Evolutionary conservation across 92 coral and sea anemone genomes (phyloP), one percentile per base, ranked within the genome.

Genomic region (Porites cylindrica): DNA sequence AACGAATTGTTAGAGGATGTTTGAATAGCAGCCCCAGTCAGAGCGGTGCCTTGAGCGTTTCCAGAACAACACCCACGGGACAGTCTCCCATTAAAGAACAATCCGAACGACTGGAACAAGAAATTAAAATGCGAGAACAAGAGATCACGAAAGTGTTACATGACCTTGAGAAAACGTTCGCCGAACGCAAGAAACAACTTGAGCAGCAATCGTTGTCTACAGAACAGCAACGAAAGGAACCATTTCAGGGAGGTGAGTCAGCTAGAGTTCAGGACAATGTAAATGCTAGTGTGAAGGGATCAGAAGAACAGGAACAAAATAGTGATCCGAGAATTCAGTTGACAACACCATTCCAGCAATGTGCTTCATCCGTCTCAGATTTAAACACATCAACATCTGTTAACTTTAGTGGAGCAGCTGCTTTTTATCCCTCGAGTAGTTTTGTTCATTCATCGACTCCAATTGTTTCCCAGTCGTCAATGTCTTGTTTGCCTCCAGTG

Each of bases 81-180:
- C 32, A 29, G 9, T 78, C 82, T 61, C 64, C 82, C 47, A 59
- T 38, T 50, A 67, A 81, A 20, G 14, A 67, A 12, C 85, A 68
- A 81, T 67, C 76, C 12, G 72, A 81, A 24, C 76, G 51, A 51
- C 66, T 81, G 51, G 58, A 64, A 81, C 56, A 67, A 70, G 85
- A 78, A 64, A 29, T 78, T 24, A 1, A 70, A 6, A 60, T 38
- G 51, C 82, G 18, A 19, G 82, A 79, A 79, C 73, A 26, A 79
- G 84, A 79, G 17, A 61, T 79, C 18, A 38, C 8, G 7, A 61
- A 32, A 79, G 32, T 79, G 43, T 29, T 38, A 62, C 84, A 79
- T 64, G 84, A 79, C 51, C 43, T 79, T 50, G 75, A 79, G 74
- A 16, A 24, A 64, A 79, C 75, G 29, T 65, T 20, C 38, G 75